Evolutionary conservation across 2,888 invertebrate species (phyloP), one percentile per base, ranked within the genome.

Genomic region (Rambutsinella grinnellia): DNA sequence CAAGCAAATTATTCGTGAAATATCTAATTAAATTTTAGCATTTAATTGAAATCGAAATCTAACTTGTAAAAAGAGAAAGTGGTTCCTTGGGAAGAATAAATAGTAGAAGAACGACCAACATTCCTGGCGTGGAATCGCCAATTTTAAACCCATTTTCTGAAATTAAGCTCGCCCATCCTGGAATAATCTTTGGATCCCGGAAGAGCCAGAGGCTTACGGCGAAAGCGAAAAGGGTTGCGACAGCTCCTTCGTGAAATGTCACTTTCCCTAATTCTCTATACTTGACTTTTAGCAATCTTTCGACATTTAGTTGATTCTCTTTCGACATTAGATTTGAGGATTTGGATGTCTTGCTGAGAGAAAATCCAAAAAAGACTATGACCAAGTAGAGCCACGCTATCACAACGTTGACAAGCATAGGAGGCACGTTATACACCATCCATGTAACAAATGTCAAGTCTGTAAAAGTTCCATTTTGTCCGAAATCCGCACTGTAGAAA

Each of bases 311-410:
- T 6, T 58, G 28, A 8, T 21, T 46, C 21, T 54, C 26, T n/a
- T 54, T 8, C 27, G 56, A 54, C 27, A 71, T 70, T 17, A 80
- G 81, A 5, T 8, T 5, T n/a, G n/a, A n/a, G n/a, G n/a, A n/a
- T n/a, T n/a, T n/a, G n/a, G n/a, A n/a, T n/a, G n/a, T n/a, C n/a
- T n/a, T n/a, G n/a, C n/a, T n/a, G n/a, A n/a, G n/a, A n/a, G n/a
- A n/a, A 21, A 81, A 23, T 10, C 81, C 83, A 10, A 77, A 56
- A 62, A 77, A 83, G 6, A 51, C 72, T 15, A 81, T 3, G 21
- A 75, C 72, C 13, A 83, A 78, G 46, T 83, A 83, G 13, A 81
- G 8, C 81, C 81, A 83, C 1, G 83, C 79, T 8, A 81, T 63
- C 2, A 78, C 13, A 2, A 79, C 66, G 51, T 81, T 81, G 8